Evolutionary conservation across 2,113 vertebrate species (phyloP).

Genomic region (Xiphophorus hellerii): DNA sequence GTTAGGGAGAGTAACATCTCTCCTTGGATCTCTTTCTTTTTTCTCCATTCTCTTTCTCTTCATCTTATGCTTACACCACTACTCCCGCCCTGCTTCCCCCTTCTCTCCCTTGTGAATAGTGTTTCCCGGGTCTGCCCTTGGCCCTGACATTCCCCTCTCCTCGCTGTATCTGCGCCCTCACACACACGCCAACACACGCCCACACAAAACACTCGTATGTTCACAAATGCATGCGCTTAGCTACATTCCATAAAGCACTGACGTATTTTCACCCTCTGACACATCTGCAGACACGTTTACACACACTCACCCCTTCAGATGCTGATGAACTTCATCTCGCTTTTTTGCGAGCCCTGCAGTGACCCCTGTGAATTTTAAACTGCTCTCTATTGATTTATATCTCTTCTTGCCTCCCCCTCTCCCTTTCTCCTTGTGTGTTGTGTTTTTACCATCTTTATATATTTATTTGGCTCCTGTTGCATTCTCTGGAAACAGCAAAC

Average conservation of each 20-base stretch:
- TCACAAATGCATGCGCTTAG: constrained; percentile 30
- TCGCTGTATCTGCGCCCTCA: constrained; percentile 34
- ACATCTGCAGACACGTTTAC: constrained; percentile 8
- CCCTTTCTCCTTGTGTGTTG: constrained; percentile 74
- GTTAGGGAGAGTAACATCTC: constrained; percentile 78
- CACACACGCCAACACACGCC: constrained; percentile 25
- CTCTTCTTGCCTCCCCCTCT: constrained; percentile 76
- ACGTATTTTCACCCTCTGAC: constrained; percentile 25
- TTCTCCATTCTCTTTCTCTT: constrained; percentile 63
- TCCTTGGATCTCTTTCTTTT: constrained; percentile 77
- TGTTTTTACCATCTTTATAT: constrained; percentile 76
- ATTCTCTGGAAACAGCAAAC: constrained; percentile 91
- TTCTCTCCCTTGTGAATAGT: constrained; percentile 71
- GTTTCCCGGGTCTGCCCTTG: constrained; percentile 74
- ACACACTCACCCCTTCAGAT: constrained; percentile 54
- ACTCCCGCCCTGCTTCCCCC: constrained; percentile 8
- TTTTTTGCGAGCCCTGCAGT: constrained; percentile 56
- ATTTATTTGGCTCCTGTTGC: constrained; percentile 80
- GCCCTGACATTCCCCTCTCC: constrained; percentile 68
- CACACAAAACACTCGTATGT: constrained; percentile 8
- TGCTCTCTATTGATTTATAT: constrained; percentile 82
- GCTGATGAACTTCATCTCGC: constrained; percentile 70
- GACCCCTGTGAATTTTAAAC: constrained; percentile 79
- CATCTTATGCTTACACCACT: constrained; percentile 45
- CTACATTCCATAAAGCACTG: constrained; percentile 36